phyloP scores from a whole-genome alignment of 1,140 invertebrate species.

The Zaprionus tsacasi region DNA sequence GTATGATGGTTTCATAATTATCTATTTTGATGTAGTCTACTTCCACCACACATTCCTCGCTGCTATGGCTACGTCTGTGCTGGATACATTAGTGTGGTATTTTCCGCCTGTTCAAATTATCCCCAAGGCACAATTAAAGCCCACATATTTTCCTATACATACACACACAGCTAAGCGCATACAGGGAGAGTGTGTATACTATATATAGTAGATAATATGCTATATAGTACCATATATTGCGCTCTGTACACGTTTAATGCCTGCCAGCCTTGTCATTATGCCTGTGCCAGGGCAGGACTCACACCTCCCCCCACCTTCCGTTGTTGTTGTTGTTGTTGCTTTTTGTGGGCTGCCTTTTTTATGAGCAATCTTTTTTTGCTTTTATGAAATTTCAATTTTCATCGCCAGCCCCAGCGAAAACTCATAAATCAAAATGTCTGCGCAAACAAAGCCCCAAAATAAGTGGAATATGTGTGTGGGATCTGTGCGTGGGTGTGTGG shows the following conservation, averaged over 20 bases:
- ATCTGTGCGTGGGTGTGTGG: not conserved
- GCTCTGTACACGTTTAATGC: constrained; percentile 48
- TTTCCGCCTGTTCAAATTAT: constrained; percentile 57
- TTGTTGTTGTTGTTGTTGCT: constrained; percentile 39
- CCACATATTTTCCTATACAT: constrained; percentile 37
- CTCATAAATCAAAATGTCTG: constrained; percentile 81
- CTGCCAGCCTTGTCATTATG: constrained; percentile 67
- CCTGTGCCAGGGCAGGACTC: constrained; percentile 25
- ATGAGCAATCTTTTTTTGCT: constrained; percentile 44
- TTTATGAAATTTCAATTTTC: constrained; percentile 78
- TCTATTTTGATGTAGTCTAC: constrained; percentile 1
- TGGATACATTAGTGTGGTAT: constrained; percentile 60
- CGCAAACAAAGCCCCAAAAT: constrained; percentile 61
- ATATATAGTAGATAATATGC: not conserved
- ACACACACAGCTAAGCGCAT: constrained; percentile 24
- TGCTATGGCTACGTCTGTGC: not conserved
- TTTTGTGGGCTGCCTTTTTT: constrained; percentile 46
- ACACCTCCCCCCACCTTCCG: not conserved
- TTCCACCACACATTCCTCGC: constrained; percentile 3
- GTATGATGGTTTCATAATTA: constrained; percentile 24
- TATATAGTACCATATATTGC: constrained; percentile 17
- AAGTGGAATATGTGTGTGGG: constrained; percentile 10
- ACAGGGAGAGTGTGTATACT: not conserved
- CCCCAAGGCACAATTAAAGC: constrained; percentile 57
- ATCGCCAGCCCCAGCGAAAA: constrained; percentile 37